Conservation (phyloP, 2,888 invertebrate species). For the Macrophya alboannulata region DNA sequence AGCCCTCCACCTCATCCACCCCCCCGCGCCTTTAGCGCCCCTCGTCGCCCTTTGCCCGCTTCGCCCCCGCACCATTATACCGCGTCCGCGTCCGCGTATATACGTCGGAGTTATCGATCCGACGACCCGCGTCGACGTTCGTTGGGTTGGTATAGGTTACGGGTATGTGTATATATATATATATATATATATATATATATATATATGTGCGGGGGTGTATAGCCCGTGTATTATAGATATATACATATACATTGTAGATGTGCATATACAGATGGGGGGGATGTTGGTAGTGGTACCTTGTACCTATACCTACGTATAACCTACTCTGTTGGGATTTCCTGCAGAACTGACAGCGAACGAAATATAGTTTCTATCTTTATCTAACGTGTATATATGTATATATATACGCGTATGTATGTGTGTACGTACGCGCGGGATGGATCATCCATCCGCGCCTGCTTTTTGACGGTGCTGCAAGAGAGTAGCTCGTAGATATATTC, state of each 20-base stretch:
- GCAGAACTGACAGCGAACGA: constrained; percentile 7
- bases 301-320: neutral
- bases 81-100: constrained; percentile 62
- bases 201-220: neutral
- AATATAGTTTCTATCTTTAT: constrained; percentile 3
- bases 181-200: neutral
- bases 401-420: no score
- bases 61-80: constrained; percentile 78
- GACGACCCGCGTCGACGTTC: constrained; percentile 35
- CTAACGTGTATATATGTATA: neutral
- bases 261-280: neutral
- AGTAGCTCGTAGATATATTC: neutral
- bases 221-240: neutral
- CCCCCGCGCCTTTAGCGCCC: constrained; percentile 5
- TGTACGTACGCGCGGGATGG: neutral
- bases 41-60: constrained; percentile 73
- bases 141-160: neutral
- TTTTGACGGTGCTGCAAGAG: constrained; percentile 9
- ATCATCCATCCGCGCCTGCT: neutral
- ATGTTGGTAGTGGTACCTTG: neutral
- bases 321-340: constrained; percentile 25
- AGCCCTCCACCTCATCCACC: constrained; percentile 76
- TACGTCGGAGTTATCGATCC: constrained; percentile 53
- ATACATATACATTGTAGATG: neutral
- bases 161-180: neutral